Percentiles rank a stretch among this genome's conserved stretches.
Evolutionary conservation across 2,888 invertebrate genomes (phyloP).

Genomic region (Ashinkailepas kermadecensis): DNA sequence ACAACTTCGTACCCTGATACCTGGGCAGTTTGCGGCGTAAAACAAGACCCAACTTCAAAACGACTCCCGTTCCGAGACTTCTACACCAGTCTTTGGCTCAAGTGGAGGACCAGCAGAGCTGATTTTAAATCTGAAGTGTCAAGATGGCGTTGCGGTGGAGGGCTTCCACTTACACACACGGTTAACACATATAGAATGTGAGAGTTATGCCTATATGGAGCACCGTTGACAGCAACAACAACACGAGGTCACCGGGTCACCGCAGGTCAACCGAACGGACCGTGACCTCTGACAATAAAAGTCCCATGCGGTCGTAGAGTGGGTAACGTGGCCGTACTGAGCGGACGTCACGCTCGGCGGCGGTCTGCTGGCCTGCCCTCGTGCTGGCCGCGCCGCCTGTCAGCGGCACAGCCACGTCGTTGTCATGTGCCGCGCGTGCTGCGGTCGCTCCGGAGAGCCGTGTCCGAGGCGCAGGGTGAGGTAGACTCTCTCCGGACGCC

Average conservation of each 20-base stretch:
- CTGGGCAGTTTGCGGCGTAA: background rate
- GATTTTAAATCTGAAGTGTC: background rate
- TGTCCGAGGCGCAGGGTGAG: background rate
- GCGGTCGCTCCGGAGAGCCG: no score
- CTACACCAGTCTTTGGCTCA: background rate
- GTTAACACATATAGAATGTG: conserved; percentile 13
- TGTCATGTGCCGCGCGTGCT: no score
- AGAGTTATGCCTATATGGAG: conserved; percentile 9
- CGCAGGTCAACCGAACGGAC: no score
- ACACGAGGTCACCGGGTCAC: background rate
- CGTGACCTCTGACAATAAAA: no score
- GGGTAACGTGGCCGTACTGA: background rate
- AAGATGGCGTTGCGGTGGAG: conserved; percentile 7
- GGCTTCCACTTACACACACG: background rate
- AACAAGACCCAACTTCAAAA: background rate
- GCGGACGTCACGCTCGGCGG: background rate
- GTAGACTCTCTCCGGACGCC: background rate
- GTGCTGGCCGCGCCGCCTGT: background rate
- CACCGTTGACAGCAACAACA: background rate
- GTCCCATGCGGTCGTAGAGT: no score
- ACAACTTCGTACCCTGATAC: background rate
- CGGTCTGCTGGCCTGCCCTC: background rate
- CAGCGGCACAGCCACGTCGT: background rate
- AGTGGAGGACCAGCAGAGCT: background rate
- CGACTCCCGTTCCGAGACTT: background rate